phyloP scores from a whole-genome alignment of 1,140 invertebrate species.

The Heliconius nattereri region DNA sequence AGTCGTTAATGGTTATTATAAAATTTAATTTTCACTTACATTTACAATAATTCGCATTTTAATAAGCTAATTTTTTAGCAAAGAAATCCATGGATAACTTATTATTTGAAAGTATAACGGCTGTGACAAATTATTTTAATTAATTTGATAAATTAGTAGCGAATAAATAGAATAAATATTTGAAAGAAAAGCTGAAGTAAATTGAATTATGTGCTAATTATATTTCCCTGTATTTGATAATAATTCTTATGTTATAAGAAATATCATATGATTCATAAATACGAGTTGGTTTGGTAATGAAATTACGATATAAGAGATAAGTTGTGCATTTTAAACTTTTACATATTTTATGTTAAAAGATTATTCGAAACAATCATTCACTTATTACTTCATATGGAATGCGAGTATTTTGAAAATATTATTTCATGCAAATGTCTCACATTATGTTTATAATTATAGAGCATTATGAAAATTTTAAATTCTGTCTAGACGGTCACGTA shows the following conservation, averaged over 20 bases:
- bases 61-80: neutral
- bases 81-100: neutral
- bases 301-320: neutral
- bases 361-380: no score
- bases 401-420: no score
- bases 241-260: neutral
- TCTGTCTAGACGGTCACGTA: neutral
- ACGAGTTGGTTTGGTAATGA: neutral
- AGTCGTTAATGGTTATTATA: neutral
- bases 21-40: neutral
- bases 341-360: neutral
- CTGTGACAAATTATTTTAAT: neutral
- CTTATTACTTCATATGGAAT: no score
- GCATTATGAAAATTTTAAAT: neutral
- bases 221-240: neutral
- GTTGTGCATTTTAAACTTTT: neutral
- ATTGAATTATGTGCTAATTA: neutral
- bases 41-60: neutral
- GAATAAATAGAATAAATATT: neutral
- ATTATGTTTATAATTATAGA: neutral
- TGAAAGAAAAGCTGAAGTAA: neutral
- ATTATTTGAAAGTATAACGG: neutral
- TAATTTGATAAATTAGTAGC: neutral
- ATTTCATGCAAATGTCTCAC: no score
- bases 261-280: neutral